A percentile compares a stretch with the other conserved stretches of the same genome.
phyloP scores from a whole-genome alignment of 2,888 invertebrate species.

The Hydropsyche betteni region DNA sequence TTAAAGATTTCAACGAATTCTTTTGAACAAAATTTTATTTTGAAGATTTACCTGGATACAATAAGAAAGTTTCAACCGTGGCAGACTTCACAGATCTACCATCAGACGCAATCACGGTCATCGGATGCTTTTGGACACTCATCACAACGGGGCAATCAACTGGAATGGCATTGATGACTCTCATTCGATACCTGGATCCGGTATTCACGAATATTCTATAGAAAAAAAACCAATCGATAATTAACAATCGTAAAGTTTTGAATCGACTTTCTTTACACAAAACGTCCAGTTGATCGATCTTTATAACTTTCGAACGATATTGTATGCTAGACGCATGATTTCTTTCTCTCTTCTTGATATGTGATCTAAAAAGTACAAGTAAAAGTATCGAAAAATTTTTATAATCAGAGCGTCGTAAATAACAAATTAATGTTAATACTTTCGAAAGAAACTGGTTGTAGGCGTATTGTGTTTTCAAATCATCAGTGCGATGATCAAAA shows the following conservation, averaged over 20 bases:
- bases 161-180: slow-evolving; percentile 67
- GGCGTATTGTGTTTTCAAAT: too few relatives aligned
- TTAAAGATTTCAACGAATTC: not conserved
- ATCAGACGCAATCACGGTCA: slow-evolving; percentile 66
- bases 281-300: not conserved
- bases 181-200: slow-evolving; percentile 65
- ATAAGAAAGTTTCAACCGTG: slow-evolving; percentile 57
- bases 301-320: slow-evolving; percentile 5
- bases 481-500: too few relatives aligned
- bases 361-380: too few relatives aligned
- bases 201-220: slow-evolving; percentile 61
- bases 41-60: slow-evolving; percentile 62
- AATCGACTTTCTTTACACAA: not conserved
- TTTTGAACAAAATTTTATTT: not conserved
- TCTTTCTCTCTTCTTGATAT: not conserved
- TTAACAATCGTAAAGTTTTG: too few relatives aligned
- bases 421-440: too few relatives aligned
- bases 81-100: slow-evolving; percentile 64
- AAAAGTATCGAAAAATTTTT: too few relatives aligned
- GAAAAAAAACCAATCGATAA: not conserved
- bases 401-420: too few relatives aligned
- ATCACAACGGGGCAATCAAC: slow-evolving; percentile 64
- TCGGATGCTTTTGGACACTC: slow-evolving; percentile 63
- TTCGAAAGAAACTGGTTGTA: too few relatives aligned
- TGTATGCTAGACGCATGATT: not conserved